phyloP scores from a whole-genome alignment of 1,140 invertebrate genomes.

The Hestina assimilis region DNA sequence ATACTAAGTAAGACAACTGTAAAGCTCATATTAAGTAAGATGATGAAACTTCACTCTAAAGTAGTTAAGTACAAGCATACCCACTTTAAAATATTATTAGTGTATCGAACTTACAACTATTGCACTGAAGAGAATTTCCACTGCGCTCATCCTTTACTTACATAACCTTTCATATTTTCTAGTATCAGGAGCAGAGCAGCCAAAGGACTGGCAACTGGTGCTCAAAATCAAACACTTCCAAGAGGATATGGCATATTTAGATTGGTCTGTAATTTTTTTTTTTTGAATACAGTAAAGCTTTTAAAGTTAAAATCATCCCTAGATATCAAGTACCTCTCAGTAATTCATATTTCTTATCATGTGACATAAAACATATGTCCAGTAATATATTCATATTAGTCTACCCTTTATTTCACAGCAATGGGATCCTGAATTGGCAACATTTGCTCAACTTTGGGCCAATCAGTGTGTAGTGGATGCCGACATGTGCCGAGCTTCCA shows the following conservation, averaged over 20 bases:
- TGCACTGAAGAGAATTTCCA: too few relatives aligned
- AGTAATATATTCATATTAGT: not conserved
- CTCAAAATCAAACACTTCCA: slow-evolving; percentile 28
- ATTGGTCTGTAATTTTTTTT: slow-evolving; percentile 42
- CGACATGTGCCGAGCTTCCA: slow-evolving; percentile 51
- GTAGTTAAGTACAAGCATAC: too few relatives aligned
- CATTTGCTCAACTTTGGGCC: slow-evolving; percentile 56
- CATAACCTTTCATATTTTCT: slow-evolving; percentile 8
- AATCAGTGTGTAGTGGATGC: slow-evolving; percentile 43
- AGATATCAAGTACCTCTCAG: too few relatives aligned
- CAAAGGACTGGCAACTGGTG: slow-evolving; percentile 37
- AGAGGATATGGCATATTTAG: slow-evolving; percentile 45
- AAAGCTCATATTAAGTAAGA: too few relatives aligned
- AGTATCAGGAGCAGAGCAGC: slow-evolving; percentile 44
- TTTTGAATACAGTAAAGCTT: too few relatives aligned
- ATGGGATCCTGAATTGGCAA: slow-evolving; percentile 57
- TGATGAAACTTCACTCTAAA: too few relatives aligned
- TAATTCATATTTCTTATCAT: too few relatives aligned
- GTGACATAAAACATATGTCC: not conserved
- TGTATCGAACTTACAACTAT: too few relatives aligned
- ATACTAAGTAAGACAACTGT: too few relatives aligned
- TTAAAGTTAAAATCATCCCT: too few relatives aligned
- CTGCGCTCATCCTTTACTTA: too few relatives aligned
- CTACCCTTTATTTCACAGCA: slow-evolving; percentile 34
- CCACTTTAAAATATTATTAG: too few relatives aligned